Percentiles rank a stretch among this genome's conserved stretches.
Conservation (phyloP, 92 coral and sea anemone species). For the Phenganax stokvisi region DNA sequence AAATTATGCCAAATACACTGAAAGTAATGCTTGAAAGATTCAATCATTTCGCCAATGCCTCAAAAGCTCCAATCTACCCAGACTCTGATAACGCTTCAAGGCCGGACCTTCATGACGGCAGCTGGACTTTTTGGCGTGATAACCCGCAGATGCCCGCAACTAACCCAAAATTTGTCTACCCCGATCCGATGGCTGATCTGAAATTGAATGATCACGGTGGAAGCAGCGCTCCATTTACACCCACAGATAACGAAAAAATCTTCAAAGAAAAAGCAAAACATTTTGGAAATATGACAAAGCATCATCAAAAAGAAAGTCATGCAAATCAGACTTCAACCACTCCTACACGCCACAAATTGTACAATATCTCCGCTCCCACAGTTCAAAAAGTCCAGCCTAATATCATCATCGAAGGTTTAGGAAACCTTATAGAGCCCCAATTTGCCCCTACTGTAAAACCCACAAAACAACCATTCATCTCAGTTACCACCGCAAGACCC, state of each 20-base stretch:
- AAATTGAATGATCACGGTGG: constrained; percentile 51
- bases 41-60: constrained; percentile 58
- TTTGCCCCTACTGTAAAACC: background rate
- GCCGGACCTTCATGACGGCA: constrained; percentile 86
- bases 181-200: constrained; percentile 79
- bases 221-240: constrained; percentile 31
- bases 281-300: constrained; percentile 16
- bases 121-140: constrained; percentile 88
- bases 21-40: constrained; percentile 92
- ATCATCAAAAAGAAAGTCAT: constrained; percentile 7
- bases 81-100: constrained; percentile 66
- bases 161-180: constrained; percentile 67
- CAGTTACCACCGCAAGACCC: background rate
- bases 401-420: constrained; percentile 27
- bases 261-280: constrained; percentile 39
- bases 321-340: background rate
- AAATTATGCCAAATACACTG: constrained; percentile 94
- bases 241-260: constrained; percentile 37
- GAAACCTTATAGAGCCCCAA: constrained; percentile 8
- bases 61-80: constrained; percentile 68
- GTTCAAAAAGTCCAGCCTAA: constrained; percentile 38
- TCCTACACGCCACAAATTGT: constrained; percentile 16
- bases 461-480: constrained; percentile 6
- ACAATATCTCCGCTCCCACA: constrained; percentile 33
- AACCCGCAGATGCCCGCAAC: constrained; percentile 64